Evolutionary conservation across 2,797 vertebrate genomes (phyloP).

Genomic region (Myotis findleyi): DNA sequence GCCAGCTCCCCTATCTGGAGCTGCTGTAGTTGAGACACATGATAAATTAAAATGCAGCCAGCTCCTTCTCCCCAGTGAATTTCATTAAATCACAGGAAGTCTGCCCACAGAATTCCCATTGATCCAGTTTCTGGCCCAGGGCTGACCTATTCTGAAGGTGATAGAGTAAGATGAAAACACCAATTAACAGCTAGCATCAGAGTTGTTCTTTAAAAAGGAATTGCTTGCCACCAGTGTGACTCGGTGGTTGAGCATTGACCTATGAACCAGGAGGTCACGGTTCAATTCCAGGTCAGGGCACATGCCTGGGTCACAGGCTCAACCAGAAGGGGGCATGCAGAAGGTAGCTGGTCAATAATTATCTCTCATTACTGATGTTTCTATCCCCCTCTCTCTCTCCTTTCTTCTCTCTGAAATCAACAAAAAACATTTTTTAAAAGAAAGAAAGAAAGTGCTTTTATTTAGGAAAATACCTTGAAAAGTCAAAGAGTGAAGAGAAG

Average conservation of each 20-base stretch:
- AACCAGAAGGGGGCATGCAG: too few species aligned
- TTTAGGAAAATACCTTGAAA: neutral
- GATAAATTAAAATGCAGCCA: neutral
- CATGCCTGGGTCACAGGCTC: too few species aligned
- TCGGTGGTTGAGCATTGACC: too few species aligned
- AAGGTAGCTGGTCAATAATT: too few species aligned
- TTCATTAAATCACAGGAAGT: neutral
- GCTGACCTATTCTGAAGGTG: neutral
- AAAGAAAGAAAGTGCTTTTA: neutral
- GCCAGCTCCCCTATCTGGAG: neutral
- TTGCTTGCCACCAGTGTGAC: too few species aligned
- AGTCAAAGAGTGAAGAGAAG: neutral
- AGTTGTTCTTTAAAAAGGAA: neutral
- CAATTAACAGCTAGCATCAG: neutral
- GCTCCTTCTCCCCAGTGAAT: neutral
- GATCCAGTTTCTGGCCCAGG: neutral
- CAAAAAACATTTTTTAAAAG: too few species aligned
- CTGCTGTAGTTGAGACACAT: neutral
- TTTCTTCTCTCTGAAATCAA: too few species aligned
- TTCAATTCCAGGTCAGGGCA: too few species aligned
- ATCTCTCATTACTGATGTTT: too few species aligned
- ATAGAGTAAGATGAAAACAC: neutral
- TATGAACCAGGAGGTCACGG: too few species aligned
- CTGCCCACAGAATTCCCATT: neutral
- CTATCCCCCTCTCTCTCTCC: too few species aligned